Conservation (phyloP, 1,140 invertebrate genomes). For the Hycleus phaleratus region DNA sequence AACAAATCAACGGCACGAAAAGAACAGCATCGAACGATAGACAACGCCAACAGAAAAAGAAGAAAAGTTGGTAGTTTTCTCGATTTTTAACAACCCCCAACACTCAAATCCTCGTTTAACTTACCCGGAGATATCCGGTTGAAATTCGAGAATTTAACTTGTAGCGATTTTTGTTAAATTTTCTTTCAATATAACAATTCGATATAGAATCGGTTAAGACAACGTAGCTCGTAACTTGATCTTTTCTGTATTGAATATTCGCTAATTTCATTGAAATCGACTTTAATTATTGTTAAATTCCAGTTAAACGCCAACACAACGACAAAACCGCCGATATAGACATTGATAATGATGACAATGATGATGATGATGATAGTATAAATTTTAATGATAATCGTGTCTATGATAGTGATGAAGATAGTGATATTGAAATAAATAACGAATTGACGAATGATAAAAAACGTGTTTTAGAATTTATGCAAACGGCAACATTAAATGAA, state of each 20-base stretch:
- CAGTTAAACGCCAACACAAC: no score
- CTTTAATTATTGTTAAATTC: no score
- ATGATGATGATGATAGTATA: slow-evolving; percentile 29
- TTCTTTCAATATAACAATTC: no score
- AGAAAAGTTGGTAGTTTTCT: slow-evolving; percentile 1
- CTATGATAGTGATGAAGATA: slow-evolving; percentile 56
- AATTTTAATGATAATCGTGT: slow-evolving; percentile 33
- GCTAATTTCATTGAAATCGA: no score
- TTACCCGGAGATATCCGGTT: no score
- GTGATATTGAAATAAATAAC: slow-evolving; percentile 61
- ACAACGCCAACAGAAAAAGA: slow-evolving; percentile 7
- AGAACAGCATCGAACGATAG: slow-evolving; percentile 26
- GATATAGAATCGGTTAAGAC: no score
- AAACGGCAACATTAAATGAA: slow-evolving; percentile 56
- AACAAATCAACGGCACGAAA: slow-evolving; percentile 17
- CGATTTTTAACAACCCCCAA: not conserved
- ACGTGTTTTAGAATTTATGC: slow-evolving; percentile 69
- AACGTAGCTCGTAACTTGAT: no score
- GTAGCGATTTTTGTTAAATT: no score
- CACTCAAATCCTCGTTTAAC: not conserved
- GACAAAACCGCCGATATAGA: not conserved
- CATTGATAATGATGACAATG: slow-evolving; percentile 32
- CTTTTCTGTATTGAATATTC: no score
- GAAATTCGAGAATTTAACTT: not conserved
- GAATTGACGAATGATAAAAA: slow-evolving; percentile 60